Percentiles rank a stretch among this genome's conserved stretches.
Evolutionary conservation across 2,888 invertebrate species (phyloP).

Genomic region (Proisotoma minuta): DNA sequence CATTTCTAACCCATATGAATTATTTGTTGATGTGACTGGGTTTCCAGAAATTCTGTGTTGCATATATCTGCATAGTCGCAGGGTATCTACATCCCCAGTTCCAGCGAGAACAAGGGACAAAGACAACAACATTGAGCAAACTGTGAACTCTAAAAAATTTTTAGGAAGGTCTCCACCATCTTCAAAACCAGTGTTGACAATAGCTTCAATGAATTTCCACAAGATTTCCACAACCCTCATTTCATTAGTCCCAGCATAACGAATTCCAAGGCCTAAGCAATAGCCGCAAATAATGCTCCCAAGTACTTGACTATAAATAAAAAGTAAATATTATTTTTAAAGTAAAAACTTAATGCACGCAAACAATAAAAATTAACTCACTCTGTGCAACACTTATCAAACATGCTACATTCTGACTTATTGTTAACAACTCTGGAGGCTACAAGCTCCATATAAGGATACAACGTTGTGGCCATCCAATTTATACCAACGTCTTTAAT

Average conservation of each 20-base stretch:
- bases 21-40: conserved; percentile 52
- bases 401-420: too few species aligned
- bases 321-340: not conserved
- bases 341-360: not conserved
- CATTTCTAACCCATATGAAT: conserved; percentile 85
- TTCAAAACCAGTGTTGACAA: conserved; percentile 41
- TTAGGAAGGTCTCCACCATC: too few species aligned
- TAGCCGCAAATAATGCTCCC: conserved; percentile 94
- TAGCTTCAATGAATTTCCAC: conserved; percentile 51
- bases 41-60: conserved; percentile 70
- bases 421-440: too few species aligned
- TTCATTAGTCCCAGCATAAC: conserved; percentile 88
- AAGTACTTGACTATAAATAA: conserved; percentile 75
- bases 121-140: conserved; percentile 41
- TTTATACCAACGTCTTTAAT: conserved; percentile 31
- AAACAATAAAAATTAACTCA: conserved; percentile 12
- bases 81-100: conserved; percentile 76
- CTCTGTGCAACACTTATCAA: too few species aligned
- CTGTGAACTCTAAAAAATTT: conserved; percentile 41
- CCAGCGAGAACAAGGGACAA: conserved; percentile 78
- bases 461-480: too few species aligned
- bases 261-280: conserved; percentile 85
- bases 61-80: conserved; percentile 79
- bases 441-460: too few species aligned
- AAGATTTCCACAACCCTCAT: conserved; percentile 72